phyloP scores from a whole-genome alignment of 2,797 vertebrate genomes.

The Poecilia gillii region DNA sequence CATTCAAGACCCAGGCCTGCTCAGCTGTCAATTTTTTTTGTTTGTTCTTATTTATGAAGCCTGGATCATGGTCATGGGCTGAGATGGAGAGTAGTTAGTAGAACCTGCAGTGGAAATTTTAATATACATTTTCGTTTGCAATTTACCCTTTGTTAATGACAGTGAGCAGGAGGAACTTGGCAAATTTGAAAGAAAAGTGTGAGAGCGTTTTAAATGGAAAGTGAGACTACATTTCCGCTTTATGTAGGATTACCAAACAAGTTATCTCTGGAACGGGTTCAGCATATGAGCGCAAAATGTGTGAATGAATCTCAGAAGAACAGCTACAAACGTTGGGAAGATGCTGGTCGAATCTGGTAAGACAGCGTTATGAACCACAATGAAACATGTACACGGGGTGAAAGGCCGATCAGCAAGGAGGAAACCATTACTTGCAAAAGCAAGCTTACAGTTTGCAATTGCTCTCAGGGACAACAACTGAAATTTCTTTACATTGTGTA shows the following conservation, averaged over 20 bases:
- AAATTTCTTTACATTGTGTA: not conserved
- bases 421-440: not conserved
- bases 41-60: conserved; percentile 26
- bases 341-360: not conserved
- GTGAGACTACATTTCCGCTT: not conserved
- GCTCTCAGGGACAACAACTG: not conserved
- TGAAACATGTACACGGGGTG: not conserved
- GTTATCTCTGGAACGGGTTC: too few species aligned
- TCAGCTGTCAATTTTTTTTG: conserved; percentile 40
- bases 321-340: not conserved
- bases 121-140: not conserved
- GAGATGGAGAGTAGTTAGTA: not conserved
- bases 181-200: not conserved
- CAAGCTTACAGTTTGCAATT: not conserved
- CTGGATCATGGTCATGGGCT: not conserved
- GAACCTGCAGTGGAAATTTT: not conserved
- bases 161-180: not conserved
- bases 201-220: not conserved
- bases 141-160: not conserved
- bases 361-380: not conserved
- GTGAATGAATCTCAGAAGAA: not conserved
- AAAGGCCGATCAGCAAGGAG: too few species aligned
- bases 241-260: not conserved
- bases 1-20: not conserved
- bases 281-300: not conserved